These are phyloP conservation scores for Gila orcuttii DNA, from an alignment of 2,113 vertebrate genomes.

Conservation along the genomic window DNA sequence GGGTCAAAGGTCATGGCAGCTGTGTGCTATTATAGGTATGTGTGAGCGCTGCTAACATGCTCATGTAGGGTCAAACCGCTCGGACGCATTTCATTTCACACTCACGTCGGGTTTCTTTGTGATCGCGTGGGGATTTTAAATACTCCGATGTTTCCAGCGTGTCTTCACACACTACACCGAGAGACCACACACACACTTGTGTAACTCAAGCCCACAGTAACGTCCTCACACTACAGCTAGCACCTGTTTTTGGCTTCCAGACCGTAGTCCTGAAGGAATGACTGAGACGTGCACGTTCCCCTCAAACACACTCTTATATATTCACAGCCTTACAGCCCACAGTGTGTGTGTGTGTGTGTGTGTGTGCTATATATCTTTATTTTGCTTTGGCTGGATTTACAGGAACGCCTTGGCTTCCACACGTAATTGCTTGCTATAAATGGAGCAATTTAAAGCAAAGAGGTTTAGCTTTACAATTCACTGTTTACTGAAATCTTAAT, in stretches of 20 bases:
- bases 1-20: conserved; percentile 28
- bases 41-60: not conserved
- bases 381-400: not conserved
- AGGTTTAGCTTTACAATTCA: not conserved
- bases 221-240: conserved; percentile 25
- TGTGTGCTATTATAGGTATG: conserved; percentile 23
- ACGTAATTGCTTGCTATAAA: not conserved
- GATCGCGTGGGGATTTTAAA: not conserved
- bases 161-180: not conserved
- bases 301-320: not conserved
- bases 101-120: conserved; percentile 17
- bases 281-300: not conserved
- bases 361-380: not conserved
- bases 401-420: not conserved
- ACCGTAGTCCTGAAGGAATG: conserved; percentile 46
- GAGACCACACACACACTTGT: conserved; percentile 8
- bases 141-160: conserved; percentile 7
- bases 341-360: not conserved
- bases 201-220: conserved; percentile 39
- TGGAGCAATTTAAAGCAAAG: not conserved
- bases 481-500: not conserved
- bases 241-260: conserved; percentile 63
- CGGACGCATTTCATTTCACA: conserved; percentile 40
- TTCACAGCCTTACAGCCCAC: not conserved
- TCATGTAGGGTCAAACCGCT: not conserved